These are phyloP conservation scores for Corticium candelabrum DNA, from an alignment of 37 sponge, comb jelly and placozoan species.

Conservation along the genomic window DNA sequence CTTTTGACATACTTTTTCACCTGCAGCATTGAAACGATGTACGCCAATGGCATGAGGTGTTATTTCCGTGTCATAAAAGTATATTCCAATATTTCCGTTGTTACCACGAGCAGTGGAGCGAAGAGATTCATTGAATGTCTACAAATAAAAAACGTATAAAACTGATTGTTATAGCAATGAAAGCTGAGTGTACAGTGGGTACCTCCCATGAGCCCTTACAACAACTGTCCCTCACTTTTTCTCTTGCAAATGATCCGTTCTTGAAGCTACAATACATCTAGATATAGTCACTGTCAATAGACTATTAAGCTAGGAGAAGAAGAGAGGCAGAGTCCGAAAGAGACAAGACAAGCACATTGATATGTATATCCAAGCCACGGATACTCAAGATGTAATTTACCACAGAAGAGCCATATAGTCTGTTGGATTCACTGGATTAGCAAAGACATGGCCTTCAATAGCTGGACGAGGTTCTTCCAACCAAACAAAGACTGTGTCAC, in stretches of 20 bases:
- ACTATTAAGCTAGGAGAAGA: no score
- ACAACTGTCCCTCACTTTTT: slow-evolving; percentile 45
- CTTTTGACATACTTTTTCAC: neutral
- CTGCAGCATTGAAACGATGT: slow-evolving; percentile 19
- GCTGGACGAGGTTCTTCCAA: slow-evolving; percentile 62
- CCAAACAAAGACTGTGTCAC: slow-evolving; percentile 91
- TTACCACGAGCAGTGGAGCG: slow-evolving; percentile 67
- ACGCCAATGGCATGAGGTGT: slow-evolving; percentile 57
- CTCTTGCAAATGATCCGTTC: slow-evolving; percentile 72
- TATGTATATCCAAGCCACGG: neutral
- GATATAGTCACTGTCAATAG: neutral
- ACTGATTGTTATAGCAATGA: neutral
- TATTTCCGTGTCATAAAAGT: slow-evolving; percentile 70
- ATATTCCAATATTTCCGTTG: slow-evolving; percentile 67
- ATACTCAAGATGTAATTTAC: slow-evolving; percentile 20
- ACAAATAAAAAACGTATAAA: neutral
- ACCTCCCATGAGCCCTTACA: slow-evolving; percentile 55
- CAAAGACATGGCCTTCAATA: slow-evolving; percentile 83
- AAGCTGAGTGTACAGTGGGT: neutral
- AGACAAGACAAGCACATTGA: neutral
- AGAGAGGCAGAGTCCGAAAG: no score
- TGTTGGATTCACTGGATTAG: slow-evolving; percentile 67
- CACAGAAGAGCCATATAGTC: slow-evolving; percentile 87
- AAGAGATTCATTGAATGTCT: slow-evolving; percentile 56
- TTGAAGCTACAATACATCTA: slow-evolving; percentile 48